Conservation (phyloP, 2,888 invertebrate species). For the Timema podura region DNA sequence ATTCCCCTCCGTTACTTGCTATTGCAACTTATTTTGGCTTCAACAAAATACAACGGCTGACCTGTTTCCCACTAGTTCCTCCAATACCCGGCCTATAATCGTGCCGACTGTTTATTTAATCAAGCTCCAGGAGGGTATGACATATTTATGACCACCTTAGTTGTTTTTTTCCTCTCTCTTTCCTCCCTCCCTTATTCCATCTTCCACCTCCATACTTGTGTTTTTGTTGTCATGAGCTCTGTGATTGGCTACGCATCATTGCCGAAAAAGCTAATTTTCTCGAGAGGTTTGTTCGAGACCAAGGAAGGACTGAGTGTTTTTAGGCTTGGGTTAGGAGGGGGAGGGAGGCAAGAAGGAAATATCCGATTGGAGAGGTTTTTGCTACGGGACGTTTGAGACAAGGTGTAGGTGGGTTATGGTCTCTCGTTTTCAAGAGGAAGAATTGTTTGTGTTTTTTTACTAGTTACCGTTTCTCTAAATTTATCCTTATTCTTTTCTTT, state of each 20-base stretch:
- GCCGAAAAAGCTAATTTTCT: slow-evolving; percentile 26
- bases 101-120: slow-evolving; percentile 17
- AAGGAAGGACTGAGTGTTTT: background rate
- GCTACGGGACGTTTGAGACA: too few species aligned
- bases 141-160: slow-evolving; percentile 24
- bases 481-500: too few species aligned
- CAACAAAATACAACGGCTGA: background rate
- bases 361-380: too few species aligned
- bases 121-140: slow-evolving; percentile 16
- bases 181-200: slow-evolving; percentile 8
- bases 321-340: background rate
- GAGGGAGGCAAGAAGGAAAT: background rate
- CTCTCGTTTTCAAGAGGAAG: too few species aligned
- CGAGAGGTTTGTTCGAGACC: slow-evolving; percentile 5
- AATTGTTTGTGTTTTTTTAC: too few species aligned
- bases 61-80: slow-evolving; percentile 1
- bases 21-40: background rate
- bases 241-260: slow-evolving; percentile 21
- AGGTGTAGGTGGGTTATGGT: too few species aligned
- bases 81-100: background rate
- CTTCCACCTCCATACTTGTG: slow-evolving; percentile 14
- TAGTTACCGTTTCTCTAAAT: too few species aligned
- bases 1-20: too few species aligned
- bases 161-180: background rate
- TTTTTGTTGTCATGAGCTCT: slow-evolving; percentile 5